Conservation (phyloP, 2,113 vertebrate species). For the Phodopus roborovskii region DNA sequence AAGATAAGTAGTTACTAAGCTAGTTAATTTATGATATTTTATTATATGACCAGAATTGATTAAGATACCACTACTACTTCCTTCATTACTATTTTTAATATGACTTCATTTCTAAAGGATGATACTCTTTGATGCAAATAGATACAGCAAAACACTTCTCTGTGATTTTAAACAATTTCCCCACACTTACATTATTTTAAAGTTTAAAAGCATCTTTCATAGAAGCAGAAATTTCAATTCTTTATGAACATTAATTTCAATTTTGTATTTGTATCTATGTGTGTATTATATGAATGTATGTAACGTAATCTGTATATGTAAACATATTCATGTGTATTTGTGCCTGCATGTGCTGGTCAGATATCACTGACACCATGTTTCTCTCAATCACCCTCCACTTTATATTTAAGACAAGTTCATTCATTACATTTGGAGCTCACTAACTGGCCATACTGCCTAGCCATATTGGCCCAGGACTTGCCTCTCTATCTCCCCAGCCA, state of each 20-base stretch:
- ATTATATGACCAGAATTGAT: background rate
- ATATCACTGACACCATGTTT: background rate
- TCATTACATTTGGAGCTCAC: background rate
- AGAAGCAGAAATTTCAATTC: background rate
- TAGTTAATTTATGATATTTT: background rate
- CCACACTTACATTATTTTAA: background rate
- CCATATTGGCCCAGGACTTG: background rate
- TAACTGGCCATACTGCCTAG: background rate
- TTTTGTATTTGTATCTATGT: background rate
- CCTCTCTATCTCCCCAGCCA: background rate
- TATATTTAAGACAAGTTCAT: background rate
- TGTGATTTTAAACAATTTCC: conserved; percentile 1
- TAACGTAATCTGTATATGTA: background rate
- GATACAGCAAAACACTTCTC: background rate
- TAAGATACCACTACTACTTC: background rate
- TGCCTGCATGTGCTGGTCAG: background rate
- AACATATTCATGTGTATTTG: background rate
- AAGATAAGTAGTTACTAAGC: background rate
- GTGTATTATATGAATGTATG: background rate
- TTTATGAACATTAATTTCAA: background rate
- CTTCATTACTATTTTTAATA: background rate
- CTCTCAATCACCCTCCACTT: background rate
- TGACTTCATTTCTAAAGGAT: conserved; percentile 7
- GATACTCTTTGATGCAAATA: background rate
- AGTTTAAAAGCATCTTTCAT: background rate